These are phyloP conservation scores for Acropternis orthonyx DNA, from an alignment of 2,797 vertebrate genomes.

Conservation along the genomic window DNA sequence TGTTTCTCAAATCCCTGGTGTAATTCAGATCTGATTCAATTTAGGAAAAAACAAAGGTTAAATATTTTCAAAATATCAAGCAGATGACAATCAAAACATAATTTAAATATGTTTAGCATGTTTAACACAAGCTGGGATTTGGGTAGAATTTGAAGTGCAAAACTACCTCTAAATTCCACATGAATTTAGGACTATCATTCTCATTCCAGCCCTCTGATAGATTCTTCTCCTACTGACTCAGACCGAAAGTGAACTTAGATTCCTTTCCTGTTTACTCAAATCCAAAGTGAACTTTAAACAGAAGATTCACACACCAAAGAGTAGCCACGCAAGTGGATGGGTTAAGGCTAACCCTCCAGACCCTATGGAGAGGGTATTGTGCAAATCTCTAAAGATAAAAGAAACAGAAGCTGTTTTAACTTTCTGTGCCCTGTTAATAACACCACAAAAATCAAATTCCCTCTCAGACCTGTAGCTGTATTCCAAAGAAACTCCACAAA, in stretches of 20 bases:
- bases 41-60: not conserved
- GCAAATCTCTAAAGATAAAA: not conserved
- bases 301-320: not conserved
- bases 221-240: not conserved
- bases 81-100: not conserved
- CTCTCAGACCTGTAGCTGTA: not conserved
- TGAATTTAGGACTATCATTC: not conserved
- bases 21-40: not conserved
- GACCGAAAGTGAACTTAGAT: not conserved
- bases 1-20: not conserved
- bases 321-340: not conserved
- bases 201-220: not conserved
- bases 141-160: not conserved
- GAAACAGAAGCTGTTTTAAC: not conserved
- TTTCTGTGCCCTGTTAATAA: not conserved
- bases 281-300: not conserved
- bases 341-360: not conserved
- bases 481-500: not conserved
- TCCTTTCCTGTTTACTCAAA: not conserved
- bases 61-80: slow-evolving; percentile 43
- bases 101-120: not conserved
- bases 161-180: not conserved
- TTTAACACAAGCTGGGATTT: not conserved
- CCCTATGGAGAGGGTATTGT: not conserved
- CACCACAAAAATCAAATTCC: not conserved